These are phyloP conservation scores for Fratercula arctica DNA, from an alignment of 2,797 vertebrate species.

Conservation along the genomic window DNA sequence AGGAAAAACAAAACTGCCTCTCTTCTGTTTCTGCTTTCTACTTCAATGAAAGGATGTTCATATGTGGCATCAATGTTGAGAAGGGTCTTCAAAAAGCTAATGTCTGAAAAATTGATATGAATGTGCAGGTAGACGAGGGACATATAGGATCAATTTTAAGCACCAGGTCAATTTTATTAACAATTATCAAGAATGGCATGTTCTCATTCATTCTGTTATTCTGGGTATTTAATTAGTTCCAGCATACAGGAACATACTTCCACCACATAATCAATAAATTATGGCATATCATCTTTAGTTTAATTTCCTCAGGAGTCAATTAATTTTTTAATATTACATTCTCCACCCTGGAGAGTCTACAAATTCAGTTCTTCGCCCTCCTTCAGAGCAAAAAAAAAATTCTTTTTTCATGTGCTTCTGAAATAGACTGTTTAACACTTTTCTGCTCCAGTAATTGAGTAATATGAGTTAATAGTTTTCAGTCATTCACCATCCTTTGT, in stretches of 20 bases:
- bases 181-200: background rate
- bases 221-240: background rate
- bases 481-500: rapidly evolving
- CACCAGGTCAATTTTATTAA: background rate
- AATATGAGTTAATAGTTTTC: background rate
- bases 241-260: background rate
- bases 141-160: background rate
- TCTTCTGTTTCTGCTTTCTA: background rate
- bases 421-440: background rate
- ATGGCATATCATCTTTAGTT: background rate
- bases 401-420: background rate
- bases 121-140: background rate
- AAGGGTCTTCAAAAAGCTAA: background rate
- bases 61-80: background rate
- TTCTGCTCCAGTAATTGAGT: background rate
- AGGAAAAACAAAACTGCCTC: rapidly evolving
- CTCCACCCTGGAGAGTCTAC: background rate
- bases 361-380: background rate
- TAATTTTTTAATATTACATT: background rate
- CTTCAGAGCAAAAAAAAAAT: background rate
- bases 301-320: background rate
- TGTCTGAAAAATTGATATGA: background rate
- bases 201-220: background rate
- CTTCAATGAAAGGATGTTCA: background rate
- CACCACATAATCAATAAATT: background rate